These are phyloP conservation scores for Brachyrhaphis roseni DNA, from an alignment of 2,797 vertebrate genomes.

Conservation along the genomic window DNA sequence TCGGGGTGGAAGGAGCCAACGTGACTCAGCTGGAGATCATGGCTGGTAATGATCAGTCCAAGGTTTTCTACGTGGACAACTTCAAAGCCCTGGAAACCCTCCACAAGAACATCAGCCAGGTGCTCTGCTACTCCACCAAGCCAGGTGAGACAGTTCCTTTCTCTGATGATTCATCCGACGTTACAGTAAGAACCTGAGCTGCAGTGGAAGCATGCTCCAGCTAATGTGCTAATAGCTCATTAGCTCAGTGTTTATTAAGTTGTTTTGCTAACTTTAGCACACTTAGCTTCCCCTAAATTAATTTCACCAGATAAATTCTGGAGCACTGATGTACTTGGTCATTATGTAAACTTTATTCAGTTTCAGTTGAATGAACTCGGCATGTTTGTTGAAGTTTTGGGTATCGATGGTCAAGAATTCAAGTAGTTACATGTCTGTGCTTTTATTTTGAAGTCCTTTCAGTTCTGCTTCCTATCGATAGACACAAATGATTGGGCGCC, in stretches of 20 bases:
- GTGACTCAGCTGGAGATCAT: conserved; percentile 75
- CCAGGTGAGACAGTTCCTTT: conserved; percentile 72
- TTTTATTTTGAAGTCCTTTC: too few relatives aligned
- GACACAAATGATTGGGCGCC: too few relatives aligned
- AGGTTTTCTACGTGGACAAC: conserved; percentile 76
- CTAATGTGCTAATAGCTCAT: not conserved
- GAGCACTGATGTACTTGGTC: too few relatives aligned
- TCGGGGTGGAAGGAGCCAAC: conserved; percentile 76
- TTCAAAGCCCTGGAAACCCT: conserved; percentile 74
- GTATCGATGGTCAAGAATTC: not conserved
- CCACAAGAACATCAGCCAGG: conserved; percentile 70
- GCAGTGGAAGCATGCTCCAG: too few relatives aligned
- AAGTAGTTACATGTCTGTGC: not conserved
- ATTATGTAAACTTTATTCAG: too few relatives aligned
- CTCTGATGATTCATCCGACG: not conserved
- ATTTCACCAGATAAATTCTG: too few relatives aligned
- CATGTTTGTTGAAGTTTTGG: not conserved
- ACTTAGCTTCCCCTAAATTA: too few relatives aligned
- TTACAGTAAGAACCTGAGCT: not conserved
- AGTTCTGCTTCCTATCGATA: too few relatives aligned
- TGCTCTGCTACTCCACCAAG: conserved; percentile 77
- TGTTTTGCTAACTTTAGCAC: too few relatives aligned
- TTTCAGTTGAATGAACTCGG: not conserved
- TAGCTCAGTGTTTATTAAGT: too few relatives aligned
- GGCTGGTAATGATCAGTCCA: conserved; percentile 55